A percentile compares a stretch with the other conserved stretches of the same genome.
Evolutionary conservation across 1,140 invertebrate genomes (phyloP).

Genomic region (Lepidurus couesii): DNA sequence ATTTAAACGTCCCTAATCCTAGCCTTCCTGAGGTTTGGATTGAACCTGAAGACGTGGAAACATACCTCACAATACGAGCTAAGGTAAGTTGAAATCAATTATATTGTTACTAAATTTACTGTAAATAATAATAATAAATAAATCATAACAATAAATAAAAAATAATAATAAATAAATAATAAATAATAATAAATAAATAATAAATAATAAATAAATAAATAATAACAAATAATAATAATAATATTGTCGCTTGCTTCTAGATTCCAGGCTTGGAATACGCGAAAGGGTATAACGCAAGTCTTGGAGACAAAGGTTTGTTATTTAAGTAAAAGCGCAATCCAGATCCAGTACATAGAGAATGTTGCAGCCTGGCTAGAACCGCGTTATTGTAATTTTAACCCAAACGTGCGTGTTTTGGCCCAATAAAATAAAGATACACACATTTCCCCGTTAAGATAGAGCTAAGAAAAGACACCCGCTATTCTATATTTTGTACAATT

Average conservation of each 20-base stretch:
- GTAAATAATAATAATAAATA: no score
- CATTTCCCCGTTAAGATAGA: not conserved
- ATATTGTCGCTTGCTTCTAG: constrained; percentile 41
- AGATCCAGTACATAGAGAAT: constrained; percentile 12
- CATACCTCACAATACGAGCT: constrained; percentile 33
- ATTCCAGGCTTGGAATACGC: constrained; percentile 51
- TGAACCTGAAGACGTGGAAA: constrained; percentile 34
- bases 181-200: no score
- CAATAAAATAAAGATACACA: constrained; percentile 15
- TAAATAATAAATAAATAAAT: no score
- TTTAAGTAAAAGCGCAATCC: constrained; percentile 43
- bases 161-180: no score
- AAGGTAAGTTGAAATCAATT: constrained; percentile 28
- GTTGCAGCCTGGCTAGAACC: not conserved
- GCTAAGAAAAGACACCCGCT: not conserved
- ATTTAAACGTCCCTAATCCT: constrained; percentile 49
- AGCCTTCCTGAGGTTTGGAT: constrained; percentile 38
- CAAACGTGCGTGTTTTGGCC: not conserved
- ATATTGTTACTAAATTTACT: constrained; percentile 2
- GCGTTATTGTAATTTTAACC: not conserved
- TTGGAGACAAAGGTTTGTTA: constrained; percentile 50
- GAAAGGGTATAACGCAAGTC: constrained; percentile 51
- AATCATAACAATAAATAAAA: no score
- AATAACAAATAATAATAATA: no score
- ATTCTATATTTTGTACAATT: not conserved